phyloP scores from a whole-genome alignment of 2,113 vertebrate genomes.

The Neomonachus schauinslandi region DNA sequence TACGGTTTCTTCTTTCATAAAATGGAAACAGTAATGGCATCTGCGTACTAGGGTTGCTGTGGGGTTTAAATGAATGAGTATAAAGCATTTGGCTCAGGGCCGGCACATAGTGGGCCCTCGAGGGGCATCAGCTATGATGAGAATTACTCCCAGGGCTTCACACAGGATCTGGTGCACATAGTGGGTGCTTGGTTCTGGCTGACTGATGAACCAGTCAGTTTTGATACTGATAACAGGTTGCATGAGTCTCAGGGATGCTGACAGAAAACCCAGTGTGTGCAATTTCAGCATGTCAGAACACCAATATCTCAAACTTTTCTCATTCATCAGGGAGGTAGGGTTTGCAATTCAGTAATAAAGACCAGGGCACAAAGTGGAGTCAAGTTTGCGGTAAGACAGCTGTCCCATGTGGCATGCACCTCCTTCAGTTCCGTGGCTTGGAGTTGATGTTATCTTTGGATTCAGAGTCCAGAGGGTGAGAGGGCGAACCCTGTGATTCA shows the following conservation, averaged over 20 bases:
- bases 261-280: not conserved
- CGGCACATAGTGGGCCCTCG: not conserved
- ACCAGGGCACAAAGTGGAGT: not conserved
- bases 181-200: not conserved
- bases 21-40: not conserved
- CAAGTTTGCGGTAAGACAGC: fast-evolving
- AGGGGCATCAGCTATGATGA: fast-evolving
- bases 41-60: not conserved
- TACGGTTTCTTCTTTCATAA: not conserved
- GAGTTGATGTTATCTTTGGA: not conserved
- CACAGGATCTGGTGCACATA: not conserved
- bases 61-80: not conserved
- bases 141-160: not conserved
- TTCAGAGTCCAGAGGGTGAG: conserved; percentile 6
- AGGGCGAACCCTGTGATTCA: not conserved
- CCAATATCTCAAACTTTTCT: not conserved
- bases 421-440: fast-evolving
- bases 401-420: fast-evolving
- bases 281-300: fast-evolving
- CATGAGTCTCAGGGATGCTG: not conserved
- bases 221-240: not conserved
- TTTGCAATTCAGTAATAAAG: not conserved
- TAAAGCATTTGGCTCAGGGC: not conserved
- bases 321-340: not conserved
- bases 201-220: not conserved